Evolutionary conservation across 2,797 vertebrate species (phyloP), one percentile per base, ranked within the genome.

Genomic region (Microtus obscurus): DNA sequence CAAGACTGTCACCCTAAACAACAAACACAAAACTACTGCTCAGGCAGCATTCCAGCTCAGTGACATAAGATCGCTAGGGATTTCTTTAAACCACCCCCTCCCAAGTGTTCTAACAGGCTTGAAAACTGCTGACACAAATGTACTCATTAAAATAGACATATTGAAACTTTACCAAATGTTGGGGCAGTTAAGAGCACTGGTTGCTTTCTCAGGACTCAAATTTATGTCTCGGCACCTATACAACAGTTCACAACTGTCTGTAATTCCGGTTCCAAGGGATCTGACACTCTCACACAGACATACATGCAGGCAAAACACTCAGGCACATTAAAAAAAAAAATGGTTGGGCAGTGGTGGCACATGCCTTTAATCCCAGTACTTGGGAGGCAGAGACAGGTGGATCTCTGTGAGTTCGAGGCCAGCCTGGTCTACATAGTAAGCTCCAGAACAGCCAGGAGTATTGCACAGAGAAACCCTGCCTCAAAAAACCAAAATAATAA

Each of bases 1-100:
- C 14, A 17, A 95, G 71, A 80, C 6, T 92, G 17, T 86, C 79
- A 74, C 40, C 76, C 31, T 29, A 85, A 93, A 95, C 56, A 90
- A 45, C 43, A 77, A 71, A 87, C 59, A 93, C 37, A 93, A 88
- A 97, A 78, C 37, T 45, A 92, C 10, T 67, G 61, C 27, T 27
- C 12, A 80, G 77, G 34, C 59, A 86, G 69, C 12, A 71, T 9
- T 73, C 63, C 51, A 71, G 74, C 23, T 69, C 86, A 86, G 88
- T 27, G 29, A 91, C 27, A 83, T 0, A 71, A 81, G 69, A 89
- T 91, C 43, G 19, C 43, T 10, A 31, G 27, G n/a, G 31, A 86
- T 31, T 76, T 86, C 56, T 51, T 67, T 25, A 25, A 37, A 40
- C 16, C 9, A 31, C 51, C 53, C 25, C 11, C 13, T 51, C 40